These are phyloP conservation scores for Enteromius argenteus DNA, from an alignment of 2,797 vertebrate species.

Conservation along the genomic window DNA sequence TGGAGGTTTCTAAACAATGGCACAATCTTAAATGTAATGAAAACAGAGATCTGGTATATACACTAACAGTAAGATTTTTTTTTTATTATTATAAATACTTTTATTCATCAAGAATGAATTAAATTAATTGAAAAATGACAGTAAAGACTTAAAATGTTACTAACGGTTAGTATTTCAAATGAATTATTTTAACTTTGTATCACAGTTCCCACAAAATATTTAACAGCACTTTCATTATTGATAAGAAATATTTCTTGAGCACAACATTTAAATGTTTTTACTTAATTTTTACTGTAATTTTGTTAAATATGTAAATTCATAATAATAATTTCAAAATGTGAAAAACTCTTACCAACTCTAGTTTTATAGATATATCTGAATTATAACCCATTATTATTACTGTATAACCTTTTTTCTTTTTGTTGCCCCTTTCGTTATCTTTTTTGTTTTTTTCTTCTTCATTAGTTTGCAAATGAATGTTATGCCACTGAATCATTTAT, in stretches of 20 bases:
- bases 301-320: not conserved
- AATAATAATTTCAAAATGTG: not conserved
- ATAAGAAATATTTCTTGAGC: not conserved
- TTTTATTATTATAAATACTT: not conserved
- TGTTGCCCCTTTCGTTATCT: not conserved
- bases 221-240: not conserved
- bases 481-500: not conserved
- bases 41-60: not conserved
- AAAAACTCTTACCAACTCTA: not conserved
- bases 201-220: not conserved
- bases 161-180: not conserved
- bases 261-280: not conserved
- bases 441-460: not conserved
- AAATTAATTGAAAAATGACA: not conserved
- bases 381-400: not conserved
- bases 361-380: not conserved
- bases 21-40: not conserved
- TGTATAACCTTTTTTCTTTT: not conserved
- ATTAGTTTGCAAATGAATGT: not conserved
- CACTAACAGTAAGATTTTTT: not conserved
- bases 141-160: not conserved
- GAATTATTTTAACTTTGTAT: not conserved
- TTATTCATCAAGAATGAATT: not conserved
- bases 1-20: not conserved
- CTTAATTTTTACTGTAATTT: not conserved